These are phyloP conservation scores for Noctua janthe DNA, from an alignment of 2,888 invertebrate species.

Conservation along the genomic window DNA sequence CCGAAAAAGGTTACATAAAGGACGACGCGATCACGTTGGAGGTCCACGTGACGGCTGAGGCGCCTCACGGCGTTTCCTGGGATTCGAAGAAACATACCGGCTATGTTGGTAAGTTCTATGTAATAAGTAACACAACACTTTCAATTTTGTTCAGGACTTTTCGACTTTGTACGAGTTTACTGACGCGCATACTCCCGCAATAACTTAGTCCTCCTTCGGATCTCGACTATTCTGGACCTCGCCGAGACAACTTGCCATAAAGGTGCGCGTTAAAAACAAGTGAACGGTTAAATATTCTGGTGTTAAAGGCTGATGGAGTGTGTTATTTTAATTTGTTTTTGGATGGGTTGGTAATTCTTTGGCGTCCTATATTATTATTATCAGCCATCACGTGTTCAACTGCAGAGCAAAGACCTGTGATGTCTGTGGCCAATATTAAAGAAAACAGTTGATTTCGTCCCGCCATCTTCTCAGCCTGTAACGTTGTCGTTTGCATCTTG, in stretches of 20 bases:
- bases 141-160: constrained; percentile 2
- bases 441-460: neutral
- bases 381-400: neutral
- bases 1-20: constrained; percentile 97
- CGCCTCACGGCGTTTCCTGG: constrained; percentile 99
- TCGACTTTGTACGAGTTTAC: constrained; percentile 24
- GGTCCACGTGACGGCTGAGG: constrained; percentile 96
- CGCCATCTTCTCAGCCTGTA: neutral
- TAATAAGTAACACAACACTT: neutral
- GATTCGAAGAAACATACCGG: constrained; percentile 99
- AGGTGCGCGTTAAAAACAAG: neutral
- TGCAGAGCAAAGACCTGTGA: neutral
- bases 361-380: neutral
- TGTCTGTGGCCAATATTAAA: neutral
- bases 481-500: neutral
- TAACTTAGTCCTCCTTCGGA: constrained; percentile 14
- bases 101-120: constrained; percentile 89
- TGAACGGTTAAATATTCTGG: neutral
- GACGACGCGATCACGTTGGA: constrained; percentile 98
- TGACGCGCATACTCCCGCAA: neutral
- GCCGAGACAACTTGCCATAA: neutral
- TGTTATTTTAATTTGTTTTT: neutral
- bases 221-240: neutral
- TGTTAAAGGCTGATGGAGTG: neutral
- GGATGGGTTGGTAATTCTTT: constrained; percentile 5